phyloP scores from a whole-genome alignment of 1,140 invertebrate genomes.

The Zaprionus lachaisei region DNA sequence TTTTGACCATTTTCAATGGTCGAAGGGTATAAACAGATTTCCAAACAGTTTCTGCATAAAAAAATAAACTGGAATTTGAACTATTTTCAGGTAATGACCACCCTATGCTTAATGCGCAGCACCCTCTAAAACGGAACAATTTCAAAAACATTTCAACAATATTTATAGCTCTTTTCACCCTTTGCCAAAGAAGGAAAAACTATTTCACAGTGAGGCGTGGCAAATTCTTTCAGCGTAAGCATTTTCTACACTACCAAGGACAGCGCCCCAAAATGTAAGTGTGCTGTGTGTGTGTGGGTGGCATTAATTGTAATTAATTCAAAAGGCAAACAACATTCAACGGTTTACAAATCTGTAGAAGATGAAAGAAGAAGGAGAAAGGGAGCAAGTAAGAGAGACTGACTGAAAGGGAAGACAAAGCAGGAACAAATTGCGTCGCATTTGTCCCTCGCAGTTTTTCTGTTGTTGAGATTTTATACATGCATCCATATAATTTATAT shows the following conservation, averaged over 20 bases:
- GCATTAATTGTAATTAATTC: conserved; percentile 43
- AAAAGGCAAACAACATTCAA: conserved; percentile 31
- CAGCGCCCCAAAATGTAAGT: not conserved
- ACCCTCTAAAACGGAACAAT: not conserved
- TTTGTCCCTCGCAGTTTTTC: conserved; percentile 29
- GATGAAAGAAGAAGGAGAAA: conserved; percentile 35
- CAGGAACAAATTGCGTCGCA: conserved; percentile 48
- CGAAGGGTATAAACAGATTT: too few relatives aligned
- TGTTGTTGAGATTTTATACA: conserved; percentile 41
- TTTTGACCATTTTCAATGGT: too few relatives aligned
- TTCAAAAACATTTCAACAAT: not conserved
- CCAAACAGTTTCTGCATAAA: not conserved
- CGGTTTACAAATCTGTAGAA: conserved; percentile 13
- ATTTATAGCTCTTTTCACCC: not conserved
- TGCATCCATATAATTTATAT: conserved; percentile 66
- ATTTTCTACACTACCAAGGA: conserved; percentile 1
- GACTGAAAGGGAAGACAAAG: conserved; percentile 1
- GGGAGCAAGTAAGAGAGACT: conserved; percentile 13
- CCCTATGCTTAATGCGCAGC: not conserved
- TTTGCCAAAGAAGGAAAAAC: not conserved
- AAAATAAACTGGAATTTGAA: not conserved
- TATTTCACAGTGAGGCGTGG: not conserved
- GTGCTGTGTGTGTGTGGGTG: not conserved
- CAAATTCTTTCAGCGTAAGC: not conserved
- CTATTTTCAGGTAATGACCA: too few relatives aligned